Conservation (phyloP, 92 coral and sea anemone genomes). For the Micromussa lordhowensis region DNA sequence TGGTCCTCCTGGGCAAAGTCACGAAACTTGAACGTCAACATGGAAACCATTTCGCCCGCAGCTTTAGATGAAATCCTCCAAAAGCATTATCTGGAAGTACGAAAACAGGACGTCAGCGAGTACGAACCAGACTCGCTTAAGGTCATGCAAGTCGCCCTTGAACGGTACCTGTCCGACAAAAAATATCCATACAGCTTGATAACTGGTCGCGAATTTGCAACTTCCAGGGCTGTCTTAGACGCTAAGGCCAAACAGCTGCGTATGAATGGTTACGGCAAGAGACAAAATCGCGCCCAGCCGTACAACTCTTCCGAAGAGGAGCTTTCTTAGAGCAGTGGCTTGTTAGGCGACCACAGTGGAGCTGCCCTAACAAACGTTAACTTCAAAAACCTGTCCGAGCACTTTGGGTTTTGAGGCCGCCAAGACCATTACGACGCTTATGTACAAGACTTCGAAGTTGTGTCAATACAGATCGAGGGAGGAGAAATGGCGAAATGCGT, state of each 20-base stretch:
- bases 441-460: background rate
- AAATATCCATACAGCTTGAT: background rate
- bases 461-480: conserved; percentile 4
- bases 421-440: background rate
- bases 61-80: conserved; percentile 16
- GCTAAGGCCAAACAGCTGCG: background rate
- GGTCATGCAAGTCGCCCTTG: background rate
- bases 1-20: conserved; percentile 31
- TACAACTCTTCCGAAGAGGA: conserved; percentile 12
- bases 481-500: conserved; percentile 18
- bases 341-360: conserved; percentile 28
- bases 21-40: conserved; percentile 6
- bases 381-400: conserved; percentile 41
- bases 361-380: conserved; percentile 14
- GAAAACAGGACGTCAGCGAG: conserved; percentile 8
- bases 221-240: background rate
- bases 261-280: conserved; percentile 16
- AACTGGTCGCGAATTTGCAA: background rate
- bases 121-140: conserved; percentile 26
- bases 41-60: background rate
- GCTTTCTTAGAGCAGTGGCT: conserved; percentile 20
- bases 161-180: background rate
- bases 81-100: conserved; percentile 11
- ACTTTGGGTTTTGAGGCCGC: background rate
- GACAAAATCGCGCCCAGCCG: conserved; percentile 39